Evolutionary conservation across 2,888 invertebrate genomes (phyloP).

Genomic region (Tiliacea aurago): DNA sequence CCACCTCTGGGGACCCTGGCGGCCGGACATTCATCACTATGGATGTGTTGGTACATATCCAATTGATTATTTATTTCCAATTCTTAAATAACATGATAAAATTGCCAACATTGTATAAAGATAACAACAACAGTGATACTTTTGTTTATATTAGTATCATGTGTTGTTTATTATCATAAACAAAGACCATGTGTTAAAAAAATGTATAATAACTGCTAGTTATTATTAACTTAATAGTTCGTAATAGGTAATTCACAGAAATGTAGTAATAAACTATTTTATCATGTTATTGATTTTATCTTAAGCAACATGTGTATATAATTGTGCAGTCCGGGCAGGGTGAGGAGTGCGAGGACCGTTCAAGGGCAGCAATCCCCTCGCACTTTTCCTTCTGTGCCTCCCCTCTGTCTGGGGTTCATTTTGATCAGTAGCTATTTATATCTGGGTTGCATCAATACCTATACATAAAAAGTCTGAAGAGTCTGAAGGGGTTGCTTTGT

Average conservation of each 20-base stretch:
- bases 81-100: slow-evolving; percentile 24
- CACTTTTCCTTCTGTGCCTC: neutral
- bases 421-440: slow-evolving; percentile 45
- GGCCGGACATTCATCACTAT: slow-evolving; percentile 4
- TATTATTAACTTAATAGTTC: neutral
- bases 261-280: slow-evolving; percentile 6
- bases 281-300: slow-evolving; percentile 29
- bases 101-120: neutral
- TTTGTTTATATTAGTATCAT: slow-evolving; percentile 26
- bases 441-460: slow-evolving; percentile 30
- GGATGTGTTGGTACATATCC: slow-evolving; percentile 21
- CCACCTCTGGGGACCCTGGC: neutral
- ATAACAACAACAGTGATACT: slow-evolving; percentile 22
- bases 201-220: neutral
- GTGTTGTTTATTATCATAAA: slow-evolving; percentile 19
- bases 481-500: slow-evolving; percentile 35
- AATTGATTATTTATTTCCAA: slow-evolving; percentile 11
- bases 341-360: neutral
- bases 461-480: slow-evolving; percentile 47
- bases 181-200: slow-evolving; percentile 10
- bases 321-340: neutral
- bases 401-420: slow-evolving; percentile 6
- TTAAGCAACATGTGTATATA: rapidly evolving
- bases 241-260: neutral
- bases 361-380: neutral